Evolutionary conservation across 1,140 invertebrate species (phyloP), one percentile per base, ranked within the genome.

Genomic region (Sesamia nonagrioides): DNA sequence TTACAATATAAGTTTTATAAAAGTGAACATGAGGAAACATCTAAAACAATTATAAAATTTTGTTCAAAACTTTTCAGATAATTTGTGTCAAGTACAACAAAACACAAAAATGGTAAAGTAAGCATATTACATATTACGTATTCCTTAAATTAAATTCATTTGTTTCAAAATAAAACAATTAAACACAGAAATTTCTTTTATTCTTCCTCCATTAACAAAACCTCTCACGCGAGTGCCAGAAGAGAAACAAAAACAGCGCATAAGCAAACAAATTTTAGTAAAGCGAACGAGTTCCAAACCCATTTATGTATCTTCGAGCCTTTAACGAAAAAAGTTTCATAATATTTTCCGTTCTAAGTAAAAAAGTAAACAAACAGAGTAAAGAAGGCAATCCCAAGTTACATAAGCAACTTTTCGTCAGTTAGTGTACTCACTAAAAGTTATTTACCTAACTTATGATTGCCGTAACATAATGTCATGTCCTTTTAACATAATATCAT

Each of bases 371-470:
- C 87, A 89, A 89, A 88, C 84, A 79, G 78, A 89, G 85, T 88
- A 85, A 88, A 85, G 86, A 87, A 91, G 86, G 88, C 90, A 92
- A 91, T 92, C 90, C 91, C 91, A 92, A 92, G 86, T 92, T 91
- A 83, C 75, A 83, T 90, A 91, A 92, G 89, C 86, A 90, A 89
- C 87, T 89, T 91, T 87, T 84, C 80, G 85, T 79, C 82, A 85
- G 81, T 91, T 88, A 87, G 77, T 84, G 81, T 27, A 27, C 27
- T 27, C 27, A 27, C 27, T 27, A 27, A 27, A 27, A 27, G 27
- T 27, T 27, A 27, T 27, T 27, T 27, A 27, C 27, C 27, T 27
- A 27, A 27, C 27, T 27, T 27, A 3, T 27, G 27, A 27, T 27
- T 27, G 27, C 27, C 27, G 1, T 27, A 27, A 27, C 27, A 27